These are phyloP conservation scores for Seriola aureovittata DNA, from an alignment of 2,113 vertebrate genomes.

Conservation along the genomic window DNA sequence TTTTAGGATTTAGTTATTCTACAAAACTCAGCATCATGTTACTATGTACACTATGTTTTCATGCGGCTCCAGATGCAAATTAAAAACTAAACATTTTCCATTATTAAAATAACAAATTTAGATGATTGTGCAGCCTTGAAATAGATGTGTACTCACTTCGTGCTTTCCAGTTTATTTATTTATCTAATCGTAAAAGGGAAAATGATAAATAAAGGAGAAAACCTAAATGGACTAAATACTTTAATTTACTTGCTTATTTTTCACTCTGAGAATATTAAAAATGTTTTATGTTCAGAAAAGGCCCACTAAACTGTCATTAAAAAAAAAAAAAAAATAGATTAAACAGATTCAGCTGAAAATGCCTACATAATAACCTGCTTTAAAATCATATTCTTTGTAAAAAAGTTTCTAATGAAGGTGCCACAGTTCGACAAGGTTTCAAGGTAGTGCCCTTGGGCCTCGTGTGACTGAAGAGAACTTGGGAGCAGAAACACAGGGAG, in stretches of 20 bases:
- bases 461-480: constrained; percentile 51
- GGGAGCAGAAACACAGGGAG: constrained; percentile 19
- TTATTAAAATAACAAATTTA: neutral
- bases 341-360: constrained; percentile 9
- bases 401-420: constrained; percentile 57
- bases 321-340: neutral
- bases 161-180: constrained; percentile 8
- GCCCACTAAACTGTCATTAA: neutral
- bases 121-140: neutral
- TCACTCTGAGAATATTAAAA: neutral
- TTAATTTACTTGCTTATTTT: constrained; percentile 6
- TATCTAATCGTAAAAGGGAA: constrained; percentile 4
- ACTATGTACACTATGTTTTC: neutral
- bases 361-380: neutral
- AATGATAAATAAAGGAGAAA: neutral
- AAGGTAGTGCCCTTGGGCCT: constrained; percentile 70
- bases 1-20: neutral
- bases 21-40: neutral
- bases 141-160: neutral
- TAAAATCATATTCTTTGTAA: constrained; percentile 16
- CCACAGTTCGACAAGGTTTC: constrained; percentile 50
- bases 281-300: neutral
- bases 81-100: neutral
- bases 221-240: neutral
- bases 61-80: neutral